Evolutionary conservation across 2,113 vertebrate genomes (phyloP), one percentile per base, ranked within the genome.

Genomic region (Pteruthius melanotis): DNA sequence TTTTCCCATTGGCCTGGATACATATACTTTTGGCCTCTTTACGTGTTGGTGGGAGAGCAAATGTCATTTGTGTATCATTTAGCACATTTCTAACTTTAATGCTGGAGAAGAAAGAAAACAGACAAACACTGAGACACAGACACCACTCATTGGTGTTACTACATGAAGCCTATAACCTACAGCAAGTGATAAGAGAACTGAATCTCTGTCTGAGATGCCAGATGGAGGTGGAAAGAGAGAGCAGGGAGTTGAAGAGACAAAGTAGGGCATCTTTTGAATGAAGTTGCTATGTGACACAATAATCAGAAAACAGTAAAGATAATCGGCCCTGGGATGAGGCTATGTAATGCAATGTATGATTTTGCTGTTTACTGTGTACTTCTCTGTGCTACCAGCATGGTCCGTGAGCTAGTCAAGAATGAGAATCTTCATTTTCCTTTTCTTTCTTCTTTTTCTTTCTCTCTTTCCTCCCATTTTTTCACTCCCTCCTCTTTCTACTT

Each of bases 11-110:
- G 24, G 98, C 97, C 87, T 98, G 97, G 88, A 98, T 96, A 64
- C 98, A 98, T 45, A 98, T 91, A 4, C 91, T 98, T 87, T 98
- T 98, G 91, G 95, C 97, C 86, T 98, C 98, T 93, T 98, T 99
- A 13, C 96, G 97, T 74, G 97, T 98, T 49, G 97, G 97, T 15
- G 98, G 98, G 57, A 99, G 97, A 82, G 98, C 76, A 95, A 99
- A 98, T 24, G 90, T 98, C 96, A 98, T 97, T 7, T 98, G 98
- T 42, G 97, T 98, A 64, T 97, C 96, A 4, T 98, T 98, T 21
- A 96, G 85, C 77, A 98, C 97, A 10, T 96, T 95, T 83, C 97
- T 97, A 53, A 98, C 98, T 79, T 83, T 96, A 82, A 98, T 94
- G 91, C 98, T 99, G 88, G 40, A 95, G 63, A 57, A 85, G 49